Evolutionary conservation across 2,888 invertebrate species (phyloP).

Genomic region (Podotricha telesiphe): DNA sequence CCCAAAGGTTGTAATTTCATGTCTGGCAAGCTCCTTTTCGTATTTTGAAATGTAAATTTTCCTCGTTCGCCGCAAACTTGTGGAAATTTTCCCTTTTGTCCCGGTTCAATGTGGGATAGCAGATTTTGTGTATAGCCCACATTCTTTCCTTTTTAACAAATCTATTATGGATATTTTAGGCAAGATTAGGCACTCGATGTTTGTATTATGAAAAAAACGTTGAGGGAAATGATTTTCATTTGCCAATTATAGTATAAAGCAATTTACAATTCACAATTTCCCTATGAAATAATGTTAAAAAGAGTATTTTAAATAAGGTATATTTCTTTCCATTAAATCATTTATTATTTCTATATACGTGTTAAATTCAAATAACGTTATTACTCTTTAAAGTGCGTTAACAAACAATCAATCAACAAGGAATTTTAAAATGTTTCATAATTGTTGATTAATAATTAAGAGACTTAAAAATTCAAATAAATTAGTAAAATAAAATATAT

Average conservation of each 20-base stretch:
- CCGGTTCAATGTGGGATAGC: constrained; percentile 64
- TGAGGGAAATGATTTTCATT: background rate
- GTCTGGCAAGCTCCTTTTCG: constrained; percentile 62
- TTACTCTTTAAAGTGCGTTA: no score
- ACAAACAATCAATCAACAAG: no score
- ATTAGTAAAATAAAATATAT: no score
- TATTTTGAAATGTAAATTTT: constrained; percentile 72
- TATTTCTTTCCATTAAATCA: no score
- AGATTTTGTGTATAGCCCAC: constrained; percentile 65
- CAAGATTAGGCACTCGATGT: constrained; percentile 18
- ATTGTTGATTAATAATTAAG: no score
- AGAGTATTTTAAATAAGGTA: background rate
- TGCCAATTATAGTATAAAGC: background rate
- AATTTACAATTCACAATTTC: background rate
- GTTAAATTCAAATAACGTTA: no score
- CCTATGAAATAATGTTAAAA: background rate
- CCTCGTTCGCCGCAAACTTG: constrained; percentile 59
- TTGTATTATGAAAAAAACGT: constrained; percentile 2
- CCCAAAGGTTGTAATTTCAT: constrained; percentile 64
- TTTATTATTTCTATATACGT: no score
- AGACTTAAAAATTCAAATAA: no score
- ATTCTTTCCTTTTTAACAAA: constrained; percentile 47
- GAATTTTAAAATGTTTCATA: no score
- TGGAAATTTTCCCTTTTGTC: constrained; percentile 60
- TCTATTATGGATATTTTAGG: constrained; percentile 25